These are phyloP conservation scores for Amiota minor DNA, from an alignment of 2,888 invertebrate species.

Conservation along the genomic window DNA sequence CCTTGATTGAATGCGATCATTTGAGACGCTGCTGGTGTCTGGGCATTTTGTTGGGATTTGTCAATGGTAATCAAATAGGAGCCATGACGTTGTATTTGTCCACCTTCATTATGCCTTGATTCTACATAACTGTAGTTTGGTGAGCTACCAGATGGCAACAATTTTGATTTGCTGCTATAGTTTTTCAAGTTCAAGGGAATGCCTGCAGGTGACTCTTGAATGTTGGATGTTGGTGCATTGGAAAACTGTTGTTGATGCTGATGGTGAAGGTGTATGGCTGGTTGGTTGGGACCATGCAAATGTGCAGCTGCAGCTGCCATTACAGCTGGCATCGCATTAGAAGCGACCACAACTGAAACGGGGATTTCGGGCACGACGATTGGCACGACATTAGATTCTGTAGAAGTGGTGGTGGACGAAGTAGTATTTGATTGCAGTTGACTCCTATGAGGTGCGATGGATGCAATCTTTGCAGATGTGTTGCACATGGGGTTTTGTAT, in stretches of 20 bases:
- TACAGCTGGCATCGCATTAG: constrained; percentile 53
- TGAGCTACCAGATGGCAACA: not conserved
- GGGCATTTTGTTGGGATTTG: too few relatives aligned
- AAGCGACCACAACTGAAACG: constrained; percentile 63
- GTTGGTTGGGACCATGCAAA: constrained; percentile 49
- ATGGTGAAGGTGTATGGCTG: constrained; percentile 26
- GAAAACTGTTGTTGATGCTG: constrained; percentile 6
- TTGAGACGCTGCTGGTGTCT: too few relatives aligned
- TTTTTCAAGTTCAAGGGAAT: not conserved
- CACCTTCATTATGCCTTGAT: constrained; percentile 5
- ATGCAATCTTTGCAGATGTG: constrained; percentile 3
- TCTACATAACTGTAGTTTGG: not conserved
- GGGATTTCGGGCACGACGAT: constrained; percentile 67
- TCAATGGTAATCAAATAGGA: not conserved
- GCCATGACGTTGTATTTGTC: not conserved
- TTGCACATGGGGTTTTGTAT: not conserved
- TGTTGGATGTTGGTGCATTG: too few relatives aligned
- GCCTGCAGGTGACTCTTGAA: too few relatives aligned
- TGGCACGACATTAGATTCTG: constrained; percentile 53
- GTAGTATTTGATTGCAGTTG: constrained; percentile 2
- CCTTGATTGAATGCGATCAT: too few relatives aligned
- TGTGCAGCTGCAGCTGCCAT: constrained; percentile 51
- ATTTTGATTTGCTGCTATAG: not conserved
- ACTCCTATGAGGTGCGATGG: not conserved
- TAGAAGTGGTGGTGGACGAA: constrained; percentile 11